Evolutionary conservation across 92 coral and sea anemone genomes (phyloP).

Genomic region (Umimayanthus chanpuru): DNA sequence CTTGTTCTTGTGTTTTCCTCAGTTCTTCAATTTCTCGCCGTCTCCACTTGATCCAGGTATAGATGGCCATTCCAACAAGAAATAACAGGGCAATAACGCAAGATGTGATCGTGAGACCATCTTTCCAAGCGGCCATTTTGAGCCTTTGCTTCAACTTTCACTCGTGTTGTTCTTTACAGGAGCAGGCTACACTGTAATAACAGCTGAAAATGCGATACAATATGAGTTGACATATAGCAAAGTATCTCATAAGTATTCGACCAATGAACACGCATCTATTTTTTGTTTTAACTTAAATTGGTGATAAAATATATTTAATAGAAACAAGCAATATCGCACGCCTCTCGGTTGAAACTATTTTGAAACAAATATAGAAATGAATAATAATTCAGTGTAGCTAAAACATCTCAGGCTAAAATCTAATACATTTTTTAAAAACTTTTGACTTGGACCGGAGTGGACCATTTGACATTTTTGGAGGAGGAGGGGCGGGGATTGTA

Average conservation of each 20-base stretch:
- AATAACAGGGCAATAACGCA: slow-evolving; percentile 50
- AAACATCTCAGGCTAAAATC: too few relatives aligned
- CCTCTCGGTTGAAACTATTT: too few relatives aligned
- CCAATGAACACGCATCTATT: background rate
- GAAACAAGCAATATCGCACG: too few relatives aligned
- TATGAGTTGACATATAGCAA: background rate
- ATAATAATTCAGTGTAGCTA: too few relatives aligned
- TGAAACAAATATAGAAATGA: too few relatives aligned
- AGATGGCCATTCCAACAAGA: slow-evolving; percentile 43
- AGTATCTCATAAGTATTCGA: background rate
- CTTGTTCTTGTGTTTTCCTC: slow-evolving; percentile 15
- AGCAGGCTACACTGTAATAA: background rate
- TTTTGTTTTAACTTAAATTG: too few relatives aligned
- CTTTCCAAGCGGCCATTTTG: slow-evolving; percentile 28
- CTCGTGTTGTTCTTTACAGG: background rate
- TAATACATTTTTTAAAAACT: too few relatives aligned
- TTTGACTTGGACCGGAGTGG: too few relatives aligned
- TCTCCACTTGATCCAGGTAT: slow-evolving; percentile 68
- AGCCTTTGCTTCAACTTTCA: too few relatives aligned
- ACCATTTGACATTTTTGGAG: too few relatives aligned
- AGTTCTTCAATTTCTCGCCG: slow-evolving; percentile 6
- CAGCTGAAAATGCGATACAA: background rate
- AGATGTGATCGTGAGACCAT: slow-evolving; percentile 46
- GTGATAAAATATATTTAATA: too few relatives aligned
- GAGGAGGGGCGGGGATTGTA: too few relatives aligned